Evolutionary conservation across 2,113 vertebrate species (phyloP), one percentile per base, ranked within the genome.

Genomic region (Tetraodon nigroviridis): DNA sequence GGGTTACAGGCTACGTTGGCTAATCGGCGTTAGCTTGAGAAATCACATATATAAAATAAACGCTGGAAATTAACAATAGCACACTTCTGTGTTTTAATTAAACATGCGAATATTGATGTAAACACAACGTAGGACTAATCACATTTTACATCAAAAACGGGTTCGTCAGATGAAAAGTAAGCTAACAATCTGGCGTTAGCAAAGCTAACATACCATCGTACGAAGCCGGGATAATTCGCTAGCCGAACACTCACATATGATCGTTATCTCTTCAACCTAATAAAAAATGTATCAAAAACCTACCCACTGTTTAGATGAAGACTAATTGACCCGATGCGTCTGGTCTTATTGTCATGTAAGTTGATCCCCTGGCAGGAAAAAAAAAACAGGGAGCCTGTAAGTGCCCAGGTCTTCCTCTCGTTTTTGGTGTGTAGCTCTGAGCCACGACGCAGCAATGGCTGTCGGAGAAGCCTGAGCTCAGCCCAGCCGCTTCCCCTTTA

Each of bases 401-500:
- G 51, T 58, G 47, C 41, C 60, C 80, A 79, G 72, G 51, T 79
- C 78, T 69, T 82, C 79, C 65, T 82, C 64, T 66, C 54, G 59
- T 59, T 69, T 64, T 81, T 81, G 67, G 78, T 86, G 80, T 89
- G 87, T 87, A 86, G 84, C 86, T 90, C 72, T 82, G 80, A 91
- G 90, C 89, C 90, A 91, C 90, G 90, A 92, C 89, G 84, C 90
- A 86, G 88, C 88, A 91, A 92, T 90, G 90, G 90, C 89, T 86
- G 87, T 80, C 78, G 61, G 75, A 64, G 69, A 67, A 69, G 67
- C 69, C 78, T 46, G 37, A 67, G 58, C 63, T 69, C 76, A 48
- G 63, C 58, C 75, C 67, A 59, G 77, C 84, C 82, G 78, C 89
- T 90, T 92, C 90, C 90, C 70, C 73, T 82, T 74, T 76, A 69